Conservation (phyloP, 2,888 invertebrate genomes). For the Mayetiola destructor region DNA sequence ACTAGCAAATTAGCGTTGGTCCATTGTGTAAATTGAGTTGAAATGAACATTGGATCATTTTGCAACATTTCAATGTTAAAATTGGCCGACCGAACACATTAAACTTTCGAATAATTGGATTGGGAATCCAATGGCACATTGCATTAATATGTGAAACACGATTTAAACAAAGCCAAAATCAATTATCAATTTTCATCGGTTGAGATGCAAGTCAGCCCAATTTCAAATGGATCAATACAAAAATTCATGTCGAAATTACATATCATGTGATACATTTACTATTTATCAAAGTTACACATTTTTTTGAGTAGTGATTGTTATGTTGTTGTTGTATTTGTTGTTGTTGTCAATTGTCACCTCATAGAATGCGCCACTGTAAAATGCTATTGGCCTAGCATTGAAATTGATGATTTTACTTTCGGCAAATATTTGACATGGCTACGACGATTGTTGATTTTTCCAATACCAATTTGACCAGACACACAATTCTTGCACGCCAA, state of each 20-base stretch:
- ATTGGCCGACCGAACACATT: background rate
- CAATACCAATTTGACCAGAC: too few species aligned
- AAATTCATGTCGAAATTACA: too few species aligned
- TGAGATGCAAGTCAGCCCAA: background rate
- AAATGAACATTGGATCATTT: background rate
- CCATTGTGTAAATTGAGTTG: background rate
- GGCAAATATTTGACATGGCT: conserved; percentile 6
- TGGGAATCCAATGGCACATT: background rate
- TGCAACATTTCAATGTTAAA: background rate
- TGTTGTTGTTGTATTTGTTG: too few species aligned
- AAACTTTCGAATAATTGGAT: background rate
- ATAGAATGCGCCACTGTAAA: background rate
- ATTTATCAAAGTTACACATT: background rate
- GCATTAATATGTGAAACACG: background rate
- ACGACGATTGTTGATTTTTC: too few species aligned
- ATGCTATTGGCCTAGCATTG: background rate
- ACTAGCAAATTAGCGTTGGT: background rate
- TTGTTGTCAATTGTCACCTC: conserved; percentile 5
- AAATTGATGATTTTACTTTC: background rate
- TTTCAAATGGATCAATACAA: too few species aligned
- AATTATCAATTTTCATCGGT: too few species aligned
- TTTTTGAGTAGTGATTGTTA: too few species aligned
- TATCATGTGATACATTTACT: conserved; percentile 2
- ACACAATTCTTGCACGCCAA: too few species aligned
- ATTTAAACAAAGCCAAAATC: background rate